Conservation (phyloP, 2,888 invertebrate genomes). For the Blera fallax region DNA sequence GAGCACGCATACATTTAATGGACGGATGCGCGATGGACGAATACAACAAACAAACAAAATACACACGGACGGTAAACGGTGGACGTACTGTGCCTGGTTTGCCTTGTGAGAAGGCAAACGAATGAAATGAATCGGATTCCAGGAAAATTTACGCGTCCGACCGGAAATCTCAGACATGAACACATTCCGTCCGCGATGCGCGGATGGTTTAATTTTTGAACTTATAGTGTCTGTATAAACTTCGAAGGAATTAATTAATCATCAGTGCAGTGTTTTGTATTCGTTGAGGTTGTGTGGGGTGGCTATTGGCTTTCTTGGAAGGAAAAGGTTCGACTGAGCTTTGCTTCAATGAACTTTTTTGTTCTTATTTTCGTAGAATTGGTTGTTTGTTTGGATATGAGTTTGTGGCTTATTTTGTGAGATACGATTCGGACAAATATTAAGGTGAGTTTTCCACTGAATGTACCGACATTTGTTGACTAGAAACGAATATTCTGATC, state of each 20-base stretch:
- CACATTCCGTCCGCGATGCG: constrained; percentile 48
- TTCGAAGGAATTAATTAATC: constrained; percentile 69
- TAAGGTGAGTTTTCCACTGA: background rate
- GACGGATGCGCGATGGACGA: constrained; percentile 52
- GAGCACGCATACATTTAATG: constrained; percentile 14
- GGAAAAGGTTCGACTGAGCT: background rate
- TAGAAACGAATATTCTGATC: too few relatives aligned
- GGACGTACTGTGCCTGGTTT: constrained; percentile 5
- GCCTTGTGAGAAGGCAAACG: constrained; percentile 31
- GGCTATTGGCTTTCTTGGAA: constrained; percentile 42
- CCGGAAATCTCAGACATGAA: constrained; percentile 71
- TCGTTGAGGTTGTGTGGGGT: background rate
- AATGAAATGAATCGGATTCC: constrained; percentile 70
- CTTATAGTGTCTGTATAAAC: constrained; percentile 49
- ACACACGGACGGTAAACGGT: background rate
- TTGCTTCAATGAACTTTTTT: background rate
- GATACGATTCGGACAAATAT: background rate
- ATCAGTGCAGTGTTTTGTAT: constrained; percentile 43
- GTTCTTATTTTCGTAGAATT: background rate
- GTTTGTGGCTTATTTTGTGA: background rate
- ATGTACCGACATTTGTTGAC: too few relatives aligned
- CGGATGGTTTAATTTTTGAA: constrained; percentile 69
- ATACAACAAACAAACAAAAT: constrained; percentile 6
- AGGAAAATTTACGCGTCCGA: constrained; percentile 72
- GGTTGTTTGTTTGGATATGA: background rate